Evolutionary conservation across 2,888 invertebrate species (phyloP), one percentile per base, ranked within the genome.

Genomic region (Helobdella robusta): DNA sequence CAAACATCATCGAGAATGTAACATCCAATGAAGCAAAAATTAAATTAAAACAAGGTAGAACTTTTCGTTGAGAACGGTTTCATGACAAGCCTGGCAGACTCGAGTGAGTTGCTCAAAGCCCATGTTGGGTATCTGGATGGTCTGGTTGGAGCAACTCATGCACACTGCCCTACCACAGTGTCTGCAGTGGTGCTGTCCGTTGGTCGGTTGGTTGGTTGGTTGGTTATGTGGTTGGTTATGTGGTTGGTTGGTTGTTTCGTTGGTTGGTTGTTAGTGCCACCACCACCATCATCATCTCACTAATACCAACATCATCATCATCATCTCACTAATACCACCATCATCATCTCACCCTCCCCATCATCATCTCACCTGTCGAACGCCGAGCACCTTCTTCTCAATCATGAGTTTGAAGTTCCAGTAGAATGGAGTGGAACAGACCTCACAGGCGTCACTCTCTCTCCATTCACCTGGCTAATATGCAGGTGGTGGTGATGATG

Each of bases 381-480:
- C 84, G 69, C 91, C 91, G 64, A 97, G 83, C 77, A 90, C 91
- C 75, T 90, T 87, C 81, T 90, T 90, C 80, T 95, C 92, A 89
- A 97, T 92, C 95, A 99, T 98, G 15, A 91, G 91, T 70, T 89
- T 85, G 62, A 98, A 85, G 81, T 99, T 99, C 98, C 98, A 98
- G 81, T 97, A 97, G 82, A 98, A 98, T 28, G 98, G 98, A 68
- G 89, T 84, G 63, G 87, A 86, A 79, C 98, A 99, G 67, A 91
- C 84, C 83, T 97, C 89, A 79, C 98, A 99, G 50, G 86, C 84
- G 80, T 97, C 95, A 50, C 90, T 87, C 77, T 95, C 94, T 70
- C 86, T 85, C 98, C 98, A 98, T 68, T 87, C 87, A 18, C 97
- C 94, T 0, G 94, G 94, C 84, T 85, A 69, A 91, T 89, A 81